Evolutionary conservation across 1,140 invertebrate species (phyloP), one percentile per base, ranked within the genome.

Genomic region (Zaprionus vittiger): DNA sequence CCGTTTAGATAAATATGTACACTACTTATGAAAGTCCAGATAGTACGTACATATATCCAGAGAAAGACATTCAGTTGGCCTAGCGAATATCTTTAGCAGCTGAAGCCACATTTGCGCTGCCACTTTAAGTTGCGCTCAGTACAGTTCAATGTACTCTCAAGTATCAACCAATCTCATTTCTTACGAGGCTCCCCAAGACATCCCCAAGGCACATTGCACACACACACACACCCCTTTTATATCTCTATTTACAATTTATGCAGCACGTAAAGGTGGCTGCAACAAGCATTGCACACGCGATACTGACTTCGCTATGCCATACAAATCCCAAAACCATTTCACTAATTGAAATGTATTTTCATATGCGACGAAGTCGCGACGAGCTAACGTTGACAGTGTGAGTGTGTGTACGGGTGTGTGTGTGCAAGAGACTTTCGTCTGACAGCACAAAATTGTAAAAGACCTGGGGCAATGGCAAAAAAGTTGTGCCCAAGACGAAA

Each of bases 291-390:
- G 62, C 80, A 77, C 85, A 81, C 70, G 81, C 77, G 71, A 80
- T 67, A 22, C 59, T 38, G 28, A 38, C 81, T 68, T 73, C 72
- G 81, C 73, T 64, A 76, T 70, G 80, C 77, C 64, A 79, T 83
- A 91, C 70, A 91, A 91, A 91, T 91, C 87, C 87, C 87, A 91
- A 91, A 91, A 91, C 86, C 87, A 91, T 91, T 91, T 91, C 83
- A 87, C 87, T 91, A 91, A 91, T 91, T 91, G 87, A 91, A 91
- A 91, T 91, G 87, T 91, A 91, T 87, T 91, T 91, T 91, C 83
- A 91, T 83, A 80, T 70, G 85, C 44, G 54, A 57, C 31, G 55
- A 22, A 91, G 81, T 75, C 67, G 85, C 44, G 54, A 57, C 31
- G 41, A 22, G 54, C 56, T 15, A 24, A 65, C 62, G 67, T 28